Evolutionary conservation across 2,797 vertebrate species (phyloP), one percentile per base, ranked within the genome.

Genomic region (Peromyscus nudipes): DNA sequence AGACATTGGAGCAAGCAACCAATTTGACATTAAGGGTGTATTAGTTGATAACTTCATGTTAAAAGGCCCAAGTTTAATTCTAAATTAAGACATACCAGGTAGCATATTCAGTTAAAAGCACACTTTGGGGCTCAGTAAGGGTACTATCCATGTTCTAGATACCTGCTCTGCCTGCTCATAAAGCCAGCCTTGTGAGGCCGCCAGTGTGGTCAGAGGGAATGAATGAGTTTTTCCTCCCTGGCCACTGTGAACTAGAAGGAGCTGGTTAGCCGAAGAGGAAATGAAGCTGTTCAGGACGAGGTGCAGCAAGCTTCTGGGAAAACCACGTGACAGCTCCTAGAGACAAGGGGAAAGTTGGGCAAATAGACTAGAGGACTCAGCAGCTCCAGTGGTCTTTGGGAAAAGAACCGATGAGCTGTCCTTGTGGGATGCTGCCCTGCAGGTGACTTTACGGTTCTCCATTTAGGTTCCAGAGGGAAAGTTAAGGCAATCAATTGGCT

Each of bases 21-120:
- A 52, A 55, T 62, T 71, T 52, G 64, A 76, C 49, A 69, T 11
- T 81, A 69, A 83, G 17, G 3, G 40, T 81, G 52, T 40, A 46
- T 60, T 65, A 76, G 31, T 40, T 71, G 23, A 86, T 12, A 83
- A 71, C 17, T 46, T 93, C 23, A 90, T 88, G 97, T 96, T 96
- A 84, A 93, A 80, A 95, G 67, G 88, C 87, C 55, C 93, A 97
- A 83, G 37, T 71, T 96, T 93, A 96, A 43, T 94, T 87, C 65
- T 91, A 85, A 96, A 67, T 46, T 87, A 92, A 91, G 87, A 65
- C n/a, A 75, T 89, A 96, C 80, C n/a, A 77, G 69, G 86, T 65
- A 96, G 90, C 60, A 25, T 73, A 81, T 75, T 94, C 89, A 89
- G 73, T 89, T 84, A 91, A 93, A 88, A 93, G 80, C 52, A 29